Evolutionary conservation across 2,113 vertebrate species (phyloP).

Genomic region (Sarotherodon lohbergeri): DNA sequence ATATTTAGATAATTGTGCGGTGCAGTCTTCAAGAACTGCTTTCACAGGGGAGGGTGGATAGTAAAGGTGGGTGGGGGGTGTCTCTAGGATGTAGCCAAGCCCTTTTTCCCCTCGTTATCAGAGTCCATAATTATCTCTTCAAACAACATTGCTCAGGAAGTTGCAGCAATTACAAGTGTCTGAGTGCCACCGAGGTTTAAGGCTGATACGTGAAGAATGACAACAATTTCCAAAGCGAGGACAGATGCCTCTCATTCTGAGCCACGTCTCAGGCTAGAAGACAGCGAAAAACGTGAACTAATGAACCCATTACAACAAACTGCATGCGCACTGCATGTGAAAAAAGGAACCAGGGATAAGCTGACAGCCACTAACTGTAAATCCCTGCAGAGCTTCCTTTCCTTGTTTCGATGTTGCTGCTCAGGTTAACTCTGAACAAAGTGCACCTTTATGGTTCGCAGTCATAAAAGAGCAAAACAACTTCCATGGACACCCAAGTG

Average conservation of each 20-base stretch:
- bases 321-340: neutral
- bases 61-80: neutral
- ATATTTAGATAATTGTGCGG: slow-evolving; percentile 50
- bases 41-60: slow-evolving; percentile 10
- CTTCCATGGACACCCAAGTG: neutral
- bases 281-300: neutral
- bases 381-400: neutral
- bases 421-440: neutral
- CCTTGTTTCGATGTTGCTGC: neutral
- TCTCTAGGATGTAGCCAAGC: slow-evolving; percentile 55
- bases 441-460: neutral
- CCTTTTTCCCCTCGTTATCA: slow-evolving; percentile 56
- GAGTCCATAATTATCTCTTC: slow-evolving; percentile 67
- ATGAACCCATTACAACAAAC: neutral
- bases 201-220: neutral
- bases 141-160: slow-evolving; percentile 61
- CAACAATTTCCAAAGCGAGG: neutral
- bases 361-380: neutral
- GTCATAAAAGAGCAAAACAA: neutral
- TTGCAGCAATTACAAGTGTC: slow-evolving; percentile 47
- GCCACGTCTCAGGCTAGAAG: neutral
- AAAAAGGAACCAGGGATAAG: slow-evolving; percentile 18
- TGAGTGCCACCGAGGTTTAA: slow-evolving; percentile 11
- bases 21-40: slow-evolving; percentile 53
- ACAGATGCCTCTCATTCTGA: neutral